Percentiles rank a stretch among this genome's conserved stretches.
These are phyloP conservation scores for Noctua fimbriata DNA, from an alignment of 2,888 invertebrate genomes.

Conservation along the genomic window DNA sequence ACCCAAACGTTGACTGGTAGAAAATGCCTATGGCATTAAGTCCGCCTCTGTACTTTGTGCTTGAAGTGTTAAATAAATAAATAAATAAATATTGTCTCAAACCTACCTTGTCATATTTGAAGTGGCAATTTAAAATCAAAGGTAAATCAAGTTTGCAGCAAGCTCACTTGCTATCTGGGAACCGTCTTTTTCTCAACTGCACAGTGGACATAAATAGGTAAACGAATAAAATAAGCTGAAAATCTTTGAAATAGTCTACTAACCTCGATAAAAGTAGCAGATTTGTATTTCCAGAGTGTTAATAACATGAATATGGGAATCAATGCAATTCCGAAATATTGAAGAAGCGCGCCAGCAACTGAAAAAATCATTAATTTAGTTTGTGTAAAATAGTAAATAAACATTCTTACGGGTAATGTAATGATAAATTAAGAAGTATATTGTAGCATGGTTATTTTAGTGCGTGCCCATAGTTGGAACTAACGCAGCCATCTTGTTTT, in stretches of 20 bases:
- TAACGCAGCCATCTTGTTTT: not conserved
- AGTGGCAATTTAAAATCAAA: no score
- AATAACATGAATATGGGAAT: conserved; percentile 82
- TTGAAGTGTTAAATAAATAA: no score
- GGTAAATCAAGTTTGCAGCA: no score
- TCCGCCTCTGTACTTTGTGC: no score
- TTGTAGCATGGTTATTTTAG: not conserved
- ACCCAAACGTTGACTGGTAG: no score
- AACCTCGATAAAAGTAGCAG: conserved; percentile 76
- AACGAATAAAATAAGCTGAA: not conserved
- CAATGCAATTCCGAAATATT: conserved; percentile 83
- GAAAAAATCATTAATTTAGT: conserved; percentile 65
- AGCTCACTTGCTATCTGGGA: no score
- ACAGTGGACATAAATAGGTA: not conserved
- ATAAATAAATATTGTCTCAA: no score
- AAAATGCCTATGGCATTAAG: no score
- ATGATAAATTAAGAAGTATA: not conserved
- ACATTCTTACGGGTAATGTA: not conserved
- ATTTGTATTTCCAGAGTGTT: conserved; percentile 83
- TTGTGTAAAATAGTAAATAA: not conserved
- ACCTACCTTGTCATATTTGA: no score
- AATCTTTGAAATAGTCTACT: conserved; percentile 40
- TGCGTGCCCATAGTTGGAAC: not conserved
- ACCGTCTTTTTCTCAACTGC: not conserved
- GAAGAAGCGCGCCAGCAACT: conserved; percentile 83